These are phyloP conservation scores for Pycnonotus jocosus DNA, from an alignment of 2,113 vertebrate genomes.

Conservation along the genomic window DNA sequence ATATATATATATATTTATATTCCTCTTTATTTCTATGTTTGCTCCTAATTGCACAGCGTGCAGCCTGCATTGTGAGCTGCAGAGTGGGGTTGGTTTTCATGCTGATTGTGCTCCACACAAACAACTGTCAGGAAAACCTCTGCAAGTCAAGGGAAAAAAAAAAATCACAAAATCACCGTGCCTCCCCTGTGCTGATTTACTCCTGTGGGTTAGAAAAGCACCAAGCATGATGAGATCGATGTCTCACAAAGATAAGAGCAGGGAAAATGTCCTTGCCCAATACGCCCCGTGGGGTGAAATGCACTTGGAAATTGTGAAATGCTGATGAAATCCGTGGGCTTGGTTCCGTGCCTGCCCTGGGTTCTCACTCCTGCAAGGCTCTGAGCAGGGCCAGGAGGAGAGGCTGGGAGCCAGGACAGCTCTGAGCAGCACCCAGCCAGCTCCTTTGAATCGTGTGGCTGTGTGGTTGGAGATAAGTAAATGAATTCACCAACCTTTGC, in stretches of 20 bases:
- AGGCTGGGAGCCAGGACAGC: neutral
- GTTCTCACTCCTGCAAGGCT: neutral
- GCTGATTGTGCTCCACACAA: neutral
- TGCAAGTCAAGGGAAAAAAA: neutral
- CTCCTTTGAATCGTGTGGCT: neutral
- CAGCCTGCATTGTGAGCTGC: neutral
- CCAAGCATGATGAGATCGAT: neutral
- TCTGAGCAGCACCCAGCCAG: neutral
- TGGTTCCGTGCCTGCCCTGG: neutral
- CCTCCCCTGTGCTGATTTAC: neutral
- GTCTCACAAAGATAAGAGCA: neutral
- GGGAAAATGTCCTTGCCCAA: neutral
- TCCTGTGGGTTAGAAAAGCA: neutral
- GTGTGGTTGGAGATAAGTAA: slow-evolving; percentile 41
- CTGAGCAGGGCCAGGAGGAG: neutral
- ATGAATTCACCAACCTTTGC: slow-evolving; percentile 31
- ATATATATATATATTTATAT: neutral
- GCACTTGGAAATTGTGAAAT: neutral
- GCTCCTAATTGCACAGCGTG: neutral
- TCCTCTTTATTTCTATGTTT: neutral
- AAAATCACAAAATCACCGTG: neutral
- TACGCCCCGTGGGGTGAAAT: neutral
- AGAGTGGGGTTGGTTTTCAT: neutral
- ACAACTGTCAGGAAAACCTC: neutral
- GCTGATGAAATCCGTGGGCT: neutral